phyloP scores from a whole-genome alignment of 2,888 invertebrate genomes.

The Spicauda simplicius region DNA sequence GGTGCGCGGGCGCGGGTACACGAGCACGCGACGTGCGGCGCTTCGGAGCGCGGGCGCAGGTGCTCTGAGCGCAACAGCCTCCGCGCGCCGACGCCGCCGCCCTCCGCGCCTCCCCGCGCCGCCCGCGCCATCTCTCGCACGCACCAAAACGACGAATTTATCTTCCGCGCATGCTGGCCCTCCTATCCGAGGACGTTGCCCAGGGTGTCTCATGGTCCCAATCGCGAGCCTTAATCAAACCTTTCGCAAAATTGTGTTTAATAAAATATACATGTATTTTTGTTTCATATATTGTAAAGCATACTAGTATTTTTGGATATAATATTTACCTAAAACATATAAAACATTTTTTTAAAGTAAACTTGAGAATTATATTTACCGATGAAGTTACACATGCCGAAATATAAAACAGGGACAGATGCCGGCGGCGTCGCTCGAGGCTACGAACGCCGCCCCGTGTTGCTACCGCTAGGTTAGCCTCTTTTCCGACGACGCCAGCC shows the following conservation, averaged over 20 bases:
- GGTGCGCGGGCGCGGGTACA: conserved; percentile 73
- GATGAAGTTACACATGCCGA: background rate
- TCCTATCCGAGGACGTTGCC: conserved; percentile 74
- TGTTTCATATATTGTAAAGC: no score
- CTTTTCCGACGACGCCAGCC: conserved; percentile 28
- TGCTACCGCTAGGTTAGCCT: conserved; percentile 34
- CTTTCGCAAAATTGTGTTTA: background rate
- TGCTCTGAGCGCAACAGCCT: conserved; percentile 89
- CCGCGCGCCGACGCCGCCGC: conserved; percentile 85
- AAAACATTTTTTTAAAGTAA: background rate
- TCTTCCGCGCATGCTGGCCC: conserved; percentile 81
- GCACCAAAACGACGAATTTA: conserved; percentile 83
- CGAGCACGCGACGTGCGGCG: conserved; percentile 83
- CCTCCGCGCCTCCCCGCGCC: conserved; percentile 79
- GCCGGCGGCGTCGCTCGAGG: conserved; percentile 48
- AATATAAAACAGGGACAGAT: conserved; percentile 6
- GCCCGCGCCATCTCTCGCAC: conserved; percentile 71
- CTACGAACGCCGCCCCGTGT: conserved; percentile 47
- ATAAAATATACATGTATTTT: no score
- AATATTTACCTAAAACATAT: no score
- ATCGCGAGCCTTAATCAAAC: conserved; percentile 23
- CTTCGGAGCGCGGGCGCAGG: conserved; percentile 87
- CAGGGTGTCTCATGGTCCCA: conserved; percentile 44
- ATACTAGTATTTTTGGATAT: background rate
- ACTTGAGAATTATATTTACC: background rate